Evolutionary conservation across 2,113 vertebrate species (phyloP).

Genomic region (Phocoena phocoena): DNA sequence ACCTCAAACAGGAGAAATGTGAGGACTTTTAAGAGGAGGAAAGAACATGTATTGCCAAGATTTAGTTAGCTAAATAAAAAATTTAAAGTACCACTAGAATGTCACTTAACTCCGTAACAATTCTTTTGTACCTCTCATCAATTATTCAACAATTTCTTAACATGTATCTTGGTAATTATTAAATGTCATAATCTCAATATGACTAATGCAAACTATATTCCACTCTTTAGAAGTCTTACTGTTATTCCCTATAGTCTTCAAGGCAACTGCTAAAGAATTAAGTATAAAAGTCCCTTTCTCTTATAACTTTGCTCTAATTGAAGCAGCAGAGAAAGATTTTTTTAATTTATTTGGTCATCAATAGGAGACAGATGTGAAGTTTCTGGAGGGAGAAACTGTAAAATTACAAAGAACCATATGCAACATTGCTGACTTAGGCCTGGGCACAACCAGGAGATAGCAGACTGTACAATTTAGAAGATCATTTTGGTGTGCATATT

Average conservation of each 20-base stretch:
- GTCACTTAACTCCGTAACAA: background rate
- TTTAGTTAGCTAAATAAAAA: background rate
- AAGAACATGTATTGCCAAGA: background rate
- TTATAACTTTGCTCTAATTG: background rate
- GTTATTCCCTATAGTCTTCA: background rate
- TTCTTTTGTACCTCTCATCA: background rate
- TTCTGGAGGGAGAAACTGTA: background rate
- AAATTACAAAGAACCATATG: background rate
- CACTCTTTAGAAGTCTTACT: background rate
- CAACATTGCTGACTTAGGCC: background rate
- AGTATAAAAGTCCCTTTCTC: background rate
- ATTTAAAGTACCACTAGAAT: background rate
- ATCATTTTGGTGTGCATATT: background rate
- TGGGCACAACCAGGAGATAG: background rate
- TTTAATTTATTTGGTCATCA: background rate
- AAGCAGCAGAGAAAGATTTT: background rate
- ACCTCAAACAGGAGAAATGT: background rate
- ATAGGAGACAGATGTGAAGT: background rate
- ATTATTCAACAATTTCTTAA: background rate
- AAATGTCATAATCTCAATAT: background rate
- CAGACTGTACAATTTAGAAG: background rate
- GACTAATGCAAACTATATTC: background rate
- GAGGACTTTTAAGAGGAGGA: background rate
- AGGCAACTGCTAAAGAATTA: background rate
- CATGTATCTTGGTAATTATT: background rate